Percentiles rank a stretch among this genome's conserved stretches.
These are phyloP conservation scores for Mirounga angustirostris DNA, from an alignment of 2,113 vertebrate species.

Conservation along the genomic window DNA sequence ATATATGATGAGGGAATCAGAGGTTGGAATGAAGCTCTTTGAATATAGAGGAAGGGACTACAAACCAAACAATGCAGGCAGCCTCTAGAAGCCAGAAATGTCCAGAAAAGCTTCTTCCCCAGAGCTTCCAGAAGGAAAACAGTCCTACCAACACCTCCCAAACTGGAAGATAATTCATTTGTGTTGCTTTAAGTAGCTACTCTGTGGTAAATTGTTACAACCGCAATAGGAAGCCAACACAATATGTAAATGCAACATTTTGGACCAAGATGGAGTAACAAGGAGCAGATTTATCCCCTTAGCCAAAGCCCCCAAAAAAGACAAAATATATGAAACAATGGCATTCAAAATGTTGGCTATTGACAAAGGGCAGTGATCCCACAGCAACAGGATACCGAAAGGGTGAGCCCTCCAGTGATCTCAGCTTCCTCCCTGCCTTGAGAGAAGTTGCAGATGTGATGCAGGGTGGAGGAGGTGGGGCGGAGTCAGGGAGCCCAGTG, in stretches of 20 bases:
- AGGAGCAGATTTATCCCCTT: neutral
- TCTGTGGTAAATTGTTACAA: neutral
- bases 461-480: rapidly evolving
- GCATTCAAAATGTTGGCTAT: neutral
- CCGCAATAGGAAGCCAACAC: neutral
- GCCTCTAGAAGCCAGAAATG: neutral
- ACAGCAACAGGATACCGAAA: neutral
- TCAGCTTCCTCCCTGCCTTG: too few relatives aligned
- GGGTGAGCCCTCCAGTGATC: neutral
- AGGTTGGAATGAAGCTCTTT: neutral
- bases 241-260: neutral
- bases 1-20: neutral
- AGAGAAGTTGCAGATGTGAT: neutral
- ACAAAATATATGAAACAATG: neutral
- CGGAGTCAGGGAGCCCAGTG: neutral
- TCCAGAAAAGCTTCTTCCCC: neutral
- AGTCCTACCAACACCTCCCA: neutral
- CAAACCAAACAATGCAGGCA: rapidly evolving
- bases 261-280: neutral
- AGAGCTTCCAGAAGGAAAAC: neutral
- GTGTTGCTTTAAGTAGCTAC: neutral
- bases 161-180: neutral
- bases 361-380: neutral
- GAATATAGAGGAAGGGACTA: neutral
- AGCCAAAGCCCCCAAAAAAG: neutral